Base-by-base conservation (phyloP, 2,888 invertebrate genomes). In the Dolomedes plantarius region DNA sequence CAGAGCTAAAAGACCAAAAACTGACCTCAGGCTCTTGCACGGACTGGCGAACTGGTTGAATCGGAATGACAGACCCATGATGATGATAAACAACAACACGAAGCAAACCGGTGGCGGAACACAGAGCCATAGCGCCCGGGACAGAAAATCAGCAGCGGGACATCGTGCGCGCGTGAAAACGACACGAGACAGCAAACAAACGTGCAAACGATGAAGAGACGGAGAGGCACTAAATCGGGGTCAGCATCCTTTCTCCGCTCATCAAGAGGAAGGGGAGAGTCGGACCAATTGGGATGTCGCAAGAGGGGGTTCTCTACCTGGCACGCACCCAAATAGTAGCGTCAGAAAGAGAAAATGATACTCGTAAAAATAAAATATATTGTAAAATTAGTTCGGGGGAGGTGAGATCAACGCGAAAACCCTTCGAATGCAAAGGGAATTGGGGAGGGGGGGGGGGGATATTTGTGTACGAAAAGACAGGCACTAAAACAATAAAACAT, bases 231-330 rank as follows among this genome's bases (percentile, higher is more conserved):
- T 9, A 9, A 11, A 46, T 16, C 16, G 41, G 41, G 41, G 41
- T 46, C 41, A 46, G 41, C 41, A 46, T 46, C 41, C 41, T 46
- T 46, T 46, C 41, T 1, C n/a, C n/a, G 9, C 41, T 11, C 41
- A 5, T 9, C 41, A 2, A 11, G 41, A 46, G 16, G 41, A 46
- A 13, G 41, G 16, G 16, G 16, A 13, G 16, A 13, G 41, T 36
- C 36, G 36, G 41, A 46, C 41, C 41, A 46, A 46, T 46, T 46
- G 41, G 41, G 41, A 46, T 46, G 41, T 46, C 41, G 41, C 41
- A 46, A 46, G 41, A 46, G 41, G 41, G 41, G 41, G 41, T 41
- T 9, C 16, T 16, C 6, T 46, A 46, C 41, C 41, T 46, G 41
- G 41, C 41, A 46, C 41, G 6, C 41, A 46, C 6, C 41, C 41